These are phyloP conservation scores for Neopelma chrysocephalum DNA, from an alignment of 2,797 vertebrate species.

Conservation along the genomic window DNA sequence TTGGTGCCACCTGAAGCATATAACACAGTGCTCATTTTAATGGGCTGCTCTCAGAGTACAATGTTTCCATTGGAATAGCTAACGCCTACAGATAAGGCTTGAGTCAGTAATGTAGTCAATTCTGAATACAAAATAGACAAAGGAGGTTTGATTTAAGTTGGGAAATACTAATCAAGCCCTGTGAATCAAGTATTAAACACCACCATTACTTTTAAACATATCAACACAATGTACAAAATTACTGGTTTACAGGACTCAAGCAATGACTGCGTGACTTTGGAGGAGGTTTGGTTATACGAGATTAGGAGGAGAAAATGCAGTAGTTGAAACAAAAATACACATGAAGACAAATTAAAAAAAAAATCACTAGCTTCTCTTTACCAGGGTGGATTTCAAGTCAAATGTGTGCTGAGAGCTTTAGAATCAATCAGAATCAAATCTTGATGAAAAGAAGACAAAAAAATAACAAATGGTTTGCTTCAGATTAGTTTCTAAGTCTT, in stretches of 20 bases:
- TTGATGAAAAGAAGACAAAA: neutral
- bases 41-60: neutral
- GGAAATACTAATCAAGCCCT: conserved; percentile 47
- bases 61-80: conserved; percentile 8
- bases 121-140: conserved; percentile 36
- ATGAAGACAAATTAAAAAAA: neutral
- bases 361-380: neutral
- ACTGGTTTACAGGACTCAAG: conserved; percentile 9
- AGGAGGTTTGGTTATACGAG: conserved; percentile 6
- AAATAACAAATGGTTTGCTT: neutral
- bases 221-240: conserved; percentile 37
- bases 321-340: conserved; percentile 21
- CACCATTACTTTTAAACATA: conserved; percentile 28
- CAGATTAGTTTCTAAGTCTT: neutral
- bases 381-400: neutral
- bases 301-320: neutral
- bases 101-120: conserved; percentile 47
- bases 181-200: conserved; percentile 36
- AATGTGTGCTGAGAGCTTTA: neutral
- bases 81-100: conserved; percentile 31
- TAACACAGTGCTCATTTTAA: neutral
- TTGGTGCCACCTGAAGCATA: neutral
- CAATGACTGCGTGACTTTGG: conserved; percentile 1
- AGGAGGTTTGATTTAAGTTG: conserved; percentile 21
- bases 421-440: neutral